Evolutionary conservation across 2,797 vertebrate genomes (phyloP), one percentile per base, ranked within the genome.

Genomic region (Galagoides demidoff): DNA sequence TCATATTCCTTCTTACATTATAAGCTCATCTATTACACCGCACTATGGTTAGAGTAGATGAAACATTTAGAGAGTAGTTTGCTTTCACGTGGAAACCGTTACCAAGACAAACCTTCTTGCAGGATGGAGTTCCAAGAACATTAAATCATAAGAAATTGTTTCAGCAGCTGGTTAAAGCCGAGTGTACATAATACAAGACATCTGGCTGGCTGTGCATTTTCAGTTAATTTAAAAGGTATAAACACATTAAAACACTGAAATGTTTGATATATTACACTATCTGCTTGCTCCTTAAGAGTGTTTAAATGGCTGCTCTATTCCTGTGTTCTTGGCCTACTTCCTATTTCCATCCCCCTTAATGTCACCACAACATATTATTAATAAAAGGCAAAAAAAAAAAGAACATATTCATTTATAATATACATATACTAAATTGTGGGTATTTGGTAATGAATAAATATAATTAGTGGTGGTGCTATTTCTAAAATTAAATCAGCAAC

Each of bases 121-220:
- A 73, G 88, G 81, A 93, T 68, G 45, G 90, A 91, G 96, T 94
- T 98, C 98, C 97, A 97, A 98, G 89, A 92, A 96, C 88, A 96
- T 97, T 98, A 97, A 97, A 97, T 98, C 96, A 96, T 94, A 95
- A 97, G 96, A 92, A 96, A 94, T 94, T 94, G 89, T 98, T 98
- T 97, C 98, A 98, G 97, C 97, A 97, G 97, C 98, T 98, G 98
- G 95, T 97, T 98, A 96, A 93, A 96, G 91, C 88, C 96, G 92
- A 94, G 92, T 95, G 20, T 93, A 90, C 79, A 45, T 92, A 96
- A 96, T 63, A 73, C 52, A 96, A 95, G 96, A 98, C 98, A 98
- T 98, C 98, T 98, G 98, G 97, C 94, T 98, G 97, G 90, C 98
- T 97, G 95, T 94, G 97, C 97, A 92, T 98, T 98, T 98, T 98